These are phyloP conservation scores for Epinotia demarniana DNA, from an alignment of 2,888 invertebrate genomes.

Conservation along the genomic window DNA sequence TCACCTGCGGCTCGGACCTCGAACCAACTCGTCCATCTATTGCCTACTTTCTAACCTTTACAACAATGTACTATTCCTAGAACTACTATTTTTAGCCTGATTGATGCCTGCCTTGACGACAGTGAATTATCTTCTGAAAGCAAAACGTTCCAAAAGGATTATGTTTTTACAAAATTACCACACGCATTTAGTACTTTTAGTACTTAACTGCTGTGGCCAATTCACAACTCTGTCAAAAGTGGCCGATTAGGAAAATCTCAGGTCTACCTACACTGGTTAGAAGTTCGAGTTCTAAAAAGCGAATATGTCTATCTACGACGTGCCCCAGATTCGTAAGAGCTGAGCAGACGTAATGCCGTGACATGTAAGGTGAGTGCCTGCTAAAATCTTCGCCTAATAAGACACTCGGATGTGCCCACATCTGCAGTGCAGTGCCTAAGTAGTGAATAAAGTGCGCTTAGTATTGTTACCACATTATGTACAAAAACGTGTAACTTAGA, in stretches of 20 bases:
- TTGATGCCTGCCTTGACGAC: neutral
- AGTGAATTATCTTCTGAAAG: conserved; percentile 3
- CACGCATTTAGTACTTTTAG: neutral
- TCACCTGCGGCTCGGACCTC: no score
- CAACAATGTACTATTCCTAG: no score
- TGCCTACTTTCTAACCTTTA: no score
- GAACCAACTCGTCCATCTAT: no score
- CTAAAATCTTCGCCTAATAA: conserved; percentile 22
- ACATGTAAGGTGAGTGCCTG: conserved; percentile 18
- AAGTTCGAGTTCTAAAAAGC: conserved; percentile 1
- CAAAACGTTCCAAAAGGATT: conserved; percentile 1
- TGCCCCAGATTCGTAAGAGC: conserved; percentile 16
- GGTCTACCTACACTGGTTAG: neutral
- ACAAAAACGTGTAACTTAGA: neutral
- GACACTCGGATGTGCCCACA: neutral
- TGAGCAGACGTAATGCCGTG: conserved; percentile 22
- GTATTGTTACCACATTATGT: neutral
- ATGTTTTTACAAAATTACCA: neutral
- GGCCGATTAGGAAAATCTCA: neutral
- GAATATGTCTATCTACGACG: neutral
- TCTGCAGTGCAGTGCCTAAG: neutral
- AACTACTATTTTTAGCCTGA: neutral
- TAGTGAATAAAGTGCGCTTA: neutral
- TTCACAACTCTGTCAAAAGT: neutral
- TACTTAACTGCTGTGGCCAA: neutral